Evolutionary conservation across 2,113 vertebrate species (phyloP), one percentile per base, ranked within the genome.

Genomic region (Sylvicapra grimmia): DNA sequence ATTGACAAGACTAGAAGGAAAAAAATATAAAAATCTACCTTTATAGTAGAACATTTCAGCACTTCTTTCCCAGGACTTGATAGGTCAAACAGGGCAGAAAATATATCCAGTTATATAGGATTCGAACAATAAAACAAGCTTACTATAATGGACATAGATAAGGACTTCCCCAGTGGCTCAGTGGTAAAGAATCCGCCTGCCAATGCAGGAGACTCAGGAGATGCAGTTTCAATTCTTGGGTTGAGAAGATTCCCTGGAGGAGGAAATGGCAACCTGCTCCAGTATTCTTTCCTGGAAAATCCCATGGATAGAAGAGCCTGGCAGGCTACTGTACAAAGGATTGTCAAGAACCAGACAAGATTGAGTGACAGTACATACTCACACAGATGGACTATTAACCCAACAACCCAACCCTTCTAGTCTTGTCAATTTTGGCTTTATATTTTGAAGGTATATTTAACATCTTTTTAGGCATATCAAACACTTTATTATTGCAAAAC

Each of bases 1-100:
- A 44, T 47, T 86, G 16, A 56, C 12, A 94, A 53, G 79, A 84
- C 23, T 51, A 84, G 25, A 61, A n/a, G 56, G 8, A 93, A 93
- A 97, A 97, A 49, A 44, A 65, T n/a, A 90, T 27, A 47, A 86
- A 94, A 96, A 93, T 54, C 31, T 51, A 75, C 13, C 54, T 94
- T 95, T 31, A 16, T 58, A 23, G 15, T 44, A 89, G 51, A 33
- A n/a, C 23, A 93, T 44, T 85, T 94, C 61, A 96, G 44, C 19
- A 80, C 16, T 92, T 89, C 2, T 72, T 94, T 90, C 92, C 90
- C 85, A 75, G 25, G 40, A 90, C 88, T 31, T 88, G 21, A 79
- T 5, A 93, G 44, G 51, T 82, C 44, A 85, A 83, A 93, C 9
- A 27, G 61, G 21, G 33, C 0, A 9, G 93, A 29, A 96, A 47